Conservation (phyloP, 2,113 vertebrate genomes). For the Hypomesus transpacificus region DNA sequence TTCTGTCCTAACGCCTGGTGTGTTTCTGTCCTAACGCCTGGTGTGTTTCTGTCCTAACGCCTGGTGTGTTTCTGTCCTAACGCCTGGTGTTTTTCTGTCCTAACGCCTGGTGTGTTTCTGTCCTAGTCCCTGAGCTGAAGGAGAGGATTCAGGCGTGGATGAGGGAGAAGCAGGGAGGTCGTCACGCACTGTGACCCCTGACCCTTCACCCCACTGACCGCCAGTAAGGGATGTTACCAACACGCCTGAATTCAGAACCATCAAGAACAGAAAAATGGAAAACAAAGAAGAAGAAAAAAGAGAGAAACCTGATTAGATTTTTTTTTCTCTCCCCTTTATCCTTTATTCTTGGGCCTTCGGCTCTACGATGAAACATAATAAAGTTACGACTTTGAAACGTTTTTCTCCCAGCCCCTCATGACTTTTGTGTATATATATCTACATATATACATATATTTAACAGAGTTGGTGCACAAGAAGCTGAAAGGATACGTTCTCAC, state of each 20-base stretch:
- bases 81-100: too few relatives aligned
- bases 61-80: too few relatives aligned
- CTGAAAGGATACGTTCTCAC: constrained; percentile 47
- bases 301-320: constrained; percentile 57
- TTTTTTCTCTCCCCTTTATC: constrained; percentile 46
- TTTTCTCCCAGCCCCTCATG: constrained; percentile 60
- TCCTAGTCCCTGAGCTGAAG: constrained; percentile 91
- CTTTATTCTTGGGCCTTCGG: constrained; percentile 62
- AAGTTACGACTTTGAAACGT: constrained; percentile 75
- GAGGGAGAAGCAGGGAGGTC: constrained; percentile 89
- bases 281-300: constrained; percentile 24
- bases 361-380: constrained; percentile 73
- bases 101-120: not conserved
- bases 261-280: constrained; percentile 40
- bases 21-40: too few relatives aligned
- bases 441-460: constrained; percentile 71
- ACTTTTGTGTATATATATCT: constrained; percentile 67
- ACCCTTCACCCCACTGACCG: constrained; percentile 37
- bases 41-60: too few relatives aligned
- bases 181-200: constrained; percentile 61
- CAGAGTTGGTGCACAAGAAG: constrained; percentile 48
- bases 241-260: constrained; percentile 55
- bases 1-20: too few relatives aligned
- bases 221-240: constrained; percentile 60
- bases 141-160: constrained; percentile 97